These are phyloP conservation scores for Machimus atricapillus DNA, from an alignment of 2,888 invertebrate species.

Conservation along the genomic window DNA sequence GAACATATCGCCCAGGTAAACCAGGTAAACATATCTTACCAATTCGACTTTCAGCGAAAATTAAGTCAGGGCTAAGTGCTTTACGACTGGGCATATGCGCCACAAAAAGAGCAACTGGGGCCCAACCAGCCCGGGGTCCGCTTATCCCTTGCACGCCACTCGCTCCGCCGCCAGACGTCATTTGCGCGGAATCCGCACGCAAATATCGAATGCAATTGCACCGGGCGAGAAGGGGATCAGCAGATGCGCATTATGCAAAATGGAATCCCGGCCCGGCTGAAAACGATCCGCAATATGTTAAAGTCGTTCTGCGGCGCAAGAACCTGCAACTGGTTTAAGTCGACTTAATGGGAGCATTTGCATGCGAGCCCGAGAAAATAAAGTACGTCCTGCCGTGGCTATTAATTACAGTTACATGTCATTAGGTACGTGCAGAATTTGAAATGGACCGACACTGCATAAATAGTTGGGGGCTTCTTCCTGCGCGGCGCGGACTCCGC, in stretches of 20 bases:
- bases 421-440: slow-evolving; percentile 50
- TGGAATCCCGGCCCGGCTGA: slow-evolving; percentile 49
- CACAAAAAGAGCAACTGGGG: slow-evolving; percentile 15
- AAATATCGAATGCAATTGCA: slow-evolving; percentile 14
- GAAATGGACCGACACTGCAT: slow-evolving; percentile 46
- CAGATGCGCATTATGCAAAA: slow-evolving; percentile 52
- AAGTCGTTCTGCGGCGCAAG: slow-evolving; percentile 39
- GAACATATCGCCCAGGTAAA: neutral
- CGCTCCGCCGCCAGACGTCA: slow-evolving; percentile 28
- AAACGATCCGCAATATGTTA: slow-evolving; percentile 47
- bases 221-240: slow-evolving; percentile 41
- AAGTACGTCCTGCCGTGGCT: slow-evolving; percentile 49
- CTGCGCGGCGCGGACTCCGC: neutral
- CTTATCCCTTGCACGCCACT: slow-evolving; percentile 21
- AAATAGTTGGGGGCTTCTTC: slow-evolving; percentile 8
- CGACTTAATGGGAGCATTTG: slow-evolving; percentile 52
- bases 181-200: slow-evolving; percentile 30
- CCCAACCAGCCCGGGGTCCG: slow-evolving; percentile 7
- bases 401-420: slow-evolving; percentile 52
- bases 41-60: slow-evolving; percentile 3
- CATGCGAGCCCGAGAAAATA: slow-evolving; percentile 50
- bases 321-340: slow-evolving; percentile 47
- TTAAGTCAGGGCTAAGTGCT: slow-evolving; percentile 31
- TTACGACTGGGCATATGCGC: slow-evolving; percentile 29
- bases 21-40: slow-evolving; percentile 27